These are phyloP conservation scores for Sitophilus oryzae DNA, from an alignment of 1,140 invertebrate species.

Conservation along the genomic window DNA sequence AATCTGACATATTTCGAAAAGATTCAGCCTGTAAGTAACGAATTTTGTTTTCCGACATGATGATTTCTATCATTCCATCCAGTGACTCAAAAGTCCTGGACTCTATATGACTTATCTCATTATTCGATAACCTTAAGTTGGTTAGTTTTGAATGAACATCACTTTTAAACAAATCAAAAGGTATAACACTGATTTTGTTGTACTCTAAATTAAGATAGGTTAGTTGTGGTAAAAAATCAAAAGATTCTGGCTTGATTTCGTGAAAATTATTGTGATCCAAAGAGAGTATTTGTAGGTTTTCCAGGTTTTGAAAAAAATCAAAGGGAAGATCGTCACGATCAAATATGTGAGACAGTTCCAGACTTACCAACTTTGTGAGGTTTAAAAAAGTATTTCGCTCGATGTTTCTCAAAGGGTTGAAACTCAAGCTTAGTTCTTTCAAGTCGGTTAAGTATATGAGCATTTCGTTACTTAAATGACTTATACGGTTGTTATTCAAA, in stretches of 20 bases:
- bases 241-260: constrained; percentile 54
- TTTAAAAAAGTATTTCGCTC: constrained; percentile 71
- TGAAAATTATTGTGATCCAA: constrained; percentile 84
- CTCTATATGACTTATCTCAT: constrained; percentile 57
- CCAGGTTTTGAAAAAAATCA: constrained; percentile 62
- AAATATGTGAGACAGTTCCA: constrained; percentile 80
- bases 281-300: constrained; percentile 73
- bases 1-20: constrained; percentile 61
- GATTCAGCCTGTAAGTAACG: constrained; percentile 50
- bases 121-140: constrained; percentile 71
- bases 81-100: constrained; percentile 60
- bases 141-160: constrained; percentile 66
- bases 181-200: constrained; percentile 63
- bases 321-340: constrained; percentile 72
- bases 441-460: constrained; percentile 66
- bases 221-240: constrained; percentile 60
- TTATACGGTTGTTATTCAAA: constrained; percentile 77
- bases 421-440: constrained; percentile 80
- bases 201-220: constrained; percentile 83
- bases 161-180: constrained; percentile 59
- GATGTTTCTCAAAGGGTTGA: constrained; percentile 75
- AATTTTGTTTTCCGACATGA: constrained; percentile 67
- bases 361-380: constrained; percentile 66
- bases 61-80: constrained; percentile 60
- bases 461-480: constrained; percentile 63